Base-by-base conservation (phyloP, 2,888 invertebrate species). In the Aricia artaxerxes region DNA sequence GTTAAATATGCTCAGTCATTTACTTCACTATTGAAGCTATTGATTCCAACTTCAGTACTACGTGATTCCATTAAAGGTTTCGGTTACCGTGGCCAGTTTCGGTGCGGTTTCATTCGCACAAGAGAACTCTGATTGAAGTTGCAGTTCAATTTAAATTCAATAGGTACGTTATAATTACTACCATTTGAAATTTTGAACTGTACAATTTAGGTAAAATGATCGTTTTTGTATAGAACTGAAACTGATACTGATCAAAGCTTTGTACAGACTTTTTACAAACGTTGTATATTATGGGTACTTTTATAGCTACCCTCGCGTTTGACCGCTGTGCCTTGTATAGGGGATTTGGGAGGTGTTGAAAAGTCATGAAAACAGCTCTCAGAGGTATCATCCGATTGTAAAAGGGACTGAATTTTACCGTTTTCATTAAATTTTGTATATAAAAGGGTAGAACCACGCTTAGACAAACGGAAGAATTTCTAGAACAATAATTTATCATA, bases 111-210 rank as follows among this genome's bases (percentile, higher is more conserved):
- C 64, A 31, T 6, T 60, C n/a, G 60, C 64, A 64, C 64, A 64
- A 64, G 24, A 64, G 64, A 64, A 11, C 24, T 31, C 64, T 64
- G 64, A 64, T 64, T 61, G 61, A 61, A n/a, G 61, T 44, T 44
- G 61, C 61, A 61, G 7, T n/a, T 61, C 61, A 61, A n/a, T 16
- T 61, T 64, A 3, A 64, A 24, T 64, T 64, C 7, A 24, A 64
- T 24, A 64, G 1, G 53, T 53, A 64, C 2, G 53, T 53, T 61
- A 31, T 64, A 64, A 24, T 31, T 24, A 24, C 24, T 4, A 7
- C 31, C 31, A 31, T 24, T 60, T 60, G n/a, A 64, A 24, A 2
- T 31, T 24, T 60, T 60, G n/a, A 64, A 24, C 7, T 31, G 2
- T 31, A 64, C 9, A 64, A 31, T 9, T 64, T 64, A 31, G 31